Evolutionary conservation across 2,888 invertebrate species (phyloP).

Genomic region (Amphipyra tragopoginis): DNA sequence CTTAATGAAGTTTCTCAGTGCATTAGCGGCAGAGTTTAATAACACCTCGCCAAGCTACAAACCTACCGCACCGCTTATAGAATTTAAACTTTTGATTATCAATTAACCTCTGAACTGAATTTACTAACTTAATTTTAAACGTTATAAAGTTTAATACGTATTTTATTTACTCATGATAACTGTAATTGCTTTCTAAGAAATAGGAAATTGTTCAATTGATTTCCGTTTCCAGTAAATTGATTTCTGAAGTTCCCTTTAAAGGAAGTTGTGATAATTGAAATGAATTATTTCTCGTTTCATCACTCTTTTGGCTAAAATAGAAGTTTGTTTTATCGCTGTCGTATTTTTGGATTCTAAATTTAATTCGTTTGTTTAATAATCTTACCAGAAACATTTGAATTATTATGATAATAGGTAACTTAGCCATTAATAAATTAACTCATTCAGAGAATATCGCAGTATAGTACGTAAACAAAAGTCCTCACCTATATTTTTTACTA

Average conservation of each 20-base stretch:
- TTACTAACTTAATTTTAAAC: slow-evolving; percentile 33
- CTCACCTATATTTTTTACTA: too few species aligned
- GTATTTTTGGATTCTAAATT: too few species aligned
- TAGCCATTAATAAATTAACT: too few species aligned
- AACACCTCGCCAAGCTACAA: slow-evolving; percentile 39
- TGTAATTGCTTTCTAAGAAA: slow-evolving; percentile 30
- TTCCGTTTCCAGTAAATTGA: slow-evolving; percentile 35
- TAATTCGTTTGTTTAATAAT: slow-evolving; percentile 1
- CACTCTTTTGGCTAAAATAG: slow-evolving; percentile 13
- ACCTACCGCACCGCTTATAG: slow-evolving; percentile 41
- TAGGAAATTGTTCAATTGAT: slow-evolving; percentile 31
- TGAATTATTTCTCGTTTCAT: slow-evolving; percentile 22
- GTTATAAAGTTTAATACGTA: slow-evolving; percentile 34
- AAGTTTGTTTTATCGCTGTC: slow-evolving; percentile 1
- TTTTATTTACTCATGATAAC: slow-evolving; percentile 42
- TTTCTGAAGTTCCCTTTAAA: slow-evolving; percentile 32
- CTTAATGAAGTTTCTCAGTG: slow-evolving; percentile 65
- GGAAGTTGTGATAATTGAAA: slow-evolving; percentile 38
- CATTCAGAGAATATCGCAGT: too few species aligned
- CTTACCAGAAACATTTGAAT: too few species aligned
- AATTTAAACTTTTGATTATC: slow-evolving; percentile 61
- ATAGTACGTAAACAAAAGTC: too few species aligned
- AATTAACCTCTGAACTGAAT: slow-evolving; percentile 45
- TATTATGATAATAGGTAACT: too few species aligned
- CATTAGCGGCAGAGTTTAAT: slow-evolving; percentile 63